Evolutionary conservation across 2,113 vertebrate genomes (phyloP), one percentile per base, ranked within the genome.

Genomic region (Festucalex cinctus): DNA sequence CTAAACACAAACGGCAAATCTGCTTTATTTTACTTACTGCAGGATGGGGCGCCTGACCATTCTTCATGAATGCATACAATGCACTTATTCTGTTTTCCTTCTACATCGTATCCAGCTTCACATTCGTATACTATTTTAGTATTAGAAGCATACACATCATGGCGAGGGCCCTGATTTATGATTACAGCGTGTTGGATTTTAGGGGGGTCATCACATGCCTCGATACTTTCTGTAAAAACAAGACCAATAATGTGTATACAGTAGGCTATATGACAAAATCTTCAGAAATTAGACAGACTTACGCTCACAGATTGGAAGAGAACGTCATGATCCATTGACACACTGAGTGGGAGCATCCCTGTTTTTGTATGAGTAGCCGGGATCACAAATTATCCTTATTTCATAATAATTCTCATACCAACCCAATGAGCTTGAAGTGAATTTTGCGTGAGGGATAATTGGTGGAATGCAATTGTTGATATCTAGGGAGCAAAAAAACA

Each of bases 281-380:
- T 39, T 62, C 1, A 65, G 9, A 57, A 43, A 41, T 56, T 5
- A 6, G n/a, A 26, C 35, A 53, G 32, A 77, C 87, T 77, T 69
- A 88, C 87, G 79, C 24, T 81, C 36, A 70, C 87, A 88, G 70
- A 68, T 28, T 0, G 62, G 78, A 28, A 46, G 3, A 20, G 46
- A 22, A 5, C 2, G 0, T 85, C 85, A 88, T 1, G 0, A 3
- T 66, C 77, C 83, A 14, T 70, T 61, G 1, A 0, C 1, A 61
- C 85, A 88, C 3, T 0, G 1, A 0, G n/a, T 4, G 3, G 48
- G 53, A 0, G 1, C 9, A 0, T 0, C 0, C 0, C 0, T 0
- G 9, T 0, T 0, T 63, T 46, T 62, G 32, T 0, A 0, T 14
- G 3, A 0, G 49, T 83, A 86, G 44, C 58, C 79, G 9, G 32